A percentile compares a stretch with the other conserved stretches of the same genome.
Evolutionary conservation across 2,888 invertebrate genomes (phyloP).

Genomic region (Nineta flava): DNA sequence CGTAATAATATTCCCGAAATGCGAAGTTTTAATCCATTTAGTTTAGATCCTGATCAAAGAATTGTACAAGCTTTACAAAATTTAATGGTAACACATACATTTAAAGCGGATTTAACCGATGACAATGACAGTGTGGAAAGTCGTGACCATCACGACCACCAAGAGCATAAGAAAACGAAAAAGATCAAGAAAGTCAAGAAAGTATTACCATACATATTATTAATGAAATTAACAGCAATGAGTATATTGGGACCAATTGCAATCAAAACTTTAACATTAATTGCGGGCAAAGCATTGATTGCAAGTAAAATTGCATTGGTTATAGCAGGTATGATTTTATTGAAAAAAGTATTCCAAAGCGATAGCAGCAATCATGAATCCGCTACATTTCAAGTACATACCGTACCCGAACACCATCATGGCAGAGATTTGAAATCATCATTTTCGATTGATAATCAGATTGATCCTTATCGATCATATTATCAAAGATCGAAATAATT

Average conservation of each 20-base stretch:
- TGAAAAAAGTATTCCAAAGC: constrained; percentile 56
- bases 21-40: constrained; percentile 10
- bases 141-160: constrained; percentile 10
- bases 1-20: constrained; percentile 8
- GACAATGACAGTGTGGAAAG: constrained; percentile 10
- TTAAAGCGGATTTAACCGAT: constrained; percentile 40
- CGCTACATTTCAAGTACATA: constrained; percentile 47
- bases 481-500: too few species aligned
- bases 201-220: constrained; percentile 22
- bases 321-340: constrained; percentile 52
- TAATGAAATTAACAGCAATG: constrained; percentile 28
- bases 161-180: constrained; percentile 13
- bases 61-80: constrained; percentile 37
- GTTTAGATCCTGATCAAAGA: constrained; percentile 18
- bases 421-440: constrained; percentile 9
- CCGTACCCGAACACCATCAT: constrained; percentile 37
- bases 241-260: constrained; percentile 54
- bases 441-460: not conserved
- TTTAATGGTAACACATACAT: constrained; percentile 44
- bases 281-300: constrained; percentile 55
- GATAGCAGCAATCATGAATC: constrained; percentile 34
- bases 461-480: constrained; percentile 1
- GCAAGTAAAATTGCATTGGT: constrained; percentile 58
- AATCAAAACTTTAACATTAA: constrained; percentile 49
- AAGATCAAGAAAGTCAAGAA: constrained; percentile 17